phyloP scores from a whole-genome alignment of 35 echinoderm and acorn worm species.

The Apostichopus japonicus region DNA sequence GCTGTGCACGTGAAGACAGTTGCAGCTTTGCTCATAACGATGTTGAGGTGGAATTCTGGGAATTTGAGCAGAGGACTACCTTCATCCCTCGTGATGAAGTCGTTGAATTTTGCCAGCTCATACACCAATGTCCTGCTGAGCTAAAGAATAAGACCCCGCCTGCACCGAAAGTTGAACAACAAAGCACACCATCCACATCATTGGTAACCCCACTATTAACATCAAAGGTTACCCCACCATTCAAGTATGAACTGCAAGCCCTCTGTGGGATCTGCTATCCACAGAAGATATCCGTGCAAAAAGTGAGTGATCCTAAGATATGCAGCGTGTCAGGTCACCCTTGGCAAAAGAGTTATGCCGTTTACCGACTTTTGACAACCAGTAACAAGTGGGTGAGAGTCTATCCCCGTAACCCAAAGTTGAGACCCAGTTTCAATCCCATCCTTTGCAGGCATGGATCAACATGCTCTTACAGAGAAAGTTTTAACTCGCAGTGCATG shows the following conservation, averaged over 20 bases:
- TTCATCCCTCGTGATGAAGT: slow-evolving; percentile 54
- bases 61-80: slow-evolving; percentile 62
- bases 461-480: slow-evolving; percentile 65
- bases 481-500: slow-evolving; percentile 70
- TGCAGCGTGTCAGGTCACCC: slow-evolving; percentile 45
- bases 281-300: slow-evolving; percentile 6
- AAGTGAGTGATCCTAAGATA: slow-evolving; percentile 43
- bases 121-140: slow-evolving; percentile 17
- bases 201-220: too few species aligned
- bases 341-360: slow-evolving; percentile 28
- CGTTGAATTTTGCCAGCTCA: slow-evolving; percentile 38
- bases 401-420: slow-evolving; percentile 55
- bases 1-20: slow-evolving; percentile 57
- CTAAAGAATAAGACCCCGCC: slow-evolving; percentile 6
- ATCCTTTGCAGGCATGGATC: slow-evolving; percentile 44
- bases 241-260: not conserved
- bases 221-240: not conserved
- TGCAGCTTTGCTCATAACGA: slow-evolving; percentile 87
- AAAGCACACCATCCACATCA: not conserved
- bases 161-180: slow-evolving; percentile 14
- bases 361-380: slow-evolving; percentile 37
- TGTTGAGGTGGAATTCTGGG: slow-evolving; percentile 80
- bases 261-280: slow-evolving; percentile 38
- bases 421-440: slow-evolving; percentile 68
- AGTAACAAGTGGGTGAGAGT: slow-evolving; percentile 62